These are phyloP conservation scores for Popillia japonica DNA, from an alignment of 1,140 invertebrate genomes.

Conservation along the genomic window DNA sequence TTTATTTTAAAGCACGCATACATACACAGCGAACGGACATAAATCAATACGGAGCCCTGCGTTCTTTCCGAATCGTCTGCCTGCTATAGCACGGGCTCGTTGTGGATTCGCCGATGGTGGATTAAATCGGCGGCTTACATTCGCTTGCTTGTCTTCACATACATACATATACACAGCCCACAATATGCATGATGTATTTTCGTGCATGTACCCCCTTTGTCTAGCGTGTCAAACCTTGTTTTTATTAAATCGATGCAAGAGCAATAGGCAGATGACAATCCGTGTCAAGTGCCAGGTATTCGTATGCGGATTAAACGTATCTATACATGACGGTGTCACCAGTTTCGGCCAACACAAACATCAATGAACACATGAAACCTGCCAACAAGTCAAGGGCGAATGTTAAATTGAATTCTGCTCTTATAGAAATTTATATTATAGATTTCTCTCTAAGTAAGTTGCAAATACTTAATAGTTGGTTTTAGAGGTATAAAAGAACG, in stretches of 20 bases:
- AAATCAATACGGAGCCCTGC: constrained; percentile 2
- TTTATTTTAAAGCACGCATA: constrained; percentile 20
- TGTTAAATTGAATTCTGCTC: not conserved
- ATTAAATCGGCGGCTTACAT: not conserved
- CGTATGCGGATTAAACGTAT: not conserved
- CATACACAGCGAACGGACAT: not conserved
- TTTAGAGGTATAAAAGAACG: too few relatives aligned
- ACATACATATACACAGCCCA: not conserved
- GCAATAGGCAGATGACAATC: not conserved
- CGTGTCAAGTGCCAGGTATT: not conserved
- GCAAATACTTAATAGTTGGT: too few relatives aligned
- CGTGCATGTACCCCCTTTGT: not conserved
- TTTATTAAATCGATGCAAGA: not conserved
- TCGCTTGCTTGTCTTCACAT: not conserved
- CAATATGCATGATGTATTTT: not conserved
- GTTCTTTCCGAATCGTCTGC: not conserved
- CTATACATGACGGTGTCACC: not conserved
- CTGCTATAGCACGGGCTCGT: not conserved
- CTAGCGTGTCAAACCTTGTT: constrained; percentile 5
- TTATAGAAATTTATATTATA: not conserved
- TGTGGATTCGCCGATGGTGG: not conserved
- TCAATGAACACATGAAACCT: not conserved
- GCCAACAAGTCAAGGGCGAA: not conserved
- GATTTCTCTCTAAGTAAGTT: not conserved
- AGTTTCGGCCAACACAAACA: not conserved